Evolutionary conservation across 1,140 invertebrate genomes (phyloP).

Genomic region (Ptiloglossa arizonensis): DNA sequence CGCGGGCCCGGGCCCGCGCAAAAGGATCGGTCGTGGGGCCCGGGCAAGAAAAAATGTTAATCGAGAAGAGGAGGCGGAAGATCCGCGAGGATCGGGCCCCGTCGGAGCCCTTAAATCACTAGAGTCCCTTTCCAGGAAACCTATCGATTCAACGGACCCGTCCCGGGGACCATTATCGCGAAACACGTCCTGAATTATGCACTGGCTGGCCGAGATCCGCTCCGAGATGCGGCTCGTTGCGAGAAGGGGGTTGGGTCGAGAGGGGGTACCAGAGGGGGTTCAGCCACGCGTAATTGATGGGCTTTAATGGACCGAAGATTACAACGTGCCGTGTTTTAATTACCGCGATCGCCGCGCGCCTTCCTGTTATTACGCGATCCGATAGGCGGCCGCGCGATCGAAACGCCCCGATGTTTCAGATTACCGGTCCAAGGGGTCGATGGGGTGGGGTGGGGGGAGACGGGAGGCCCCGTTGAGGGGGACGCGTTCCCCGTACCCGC

Average conservation of each 20-base stretch:
- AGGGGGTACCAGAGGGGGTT: too few relatives aligned
- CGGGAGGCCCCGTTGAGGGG: too few relatives aligned
- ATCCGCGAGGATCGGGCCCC: neutral
- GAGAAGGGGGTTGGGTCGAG: too few relatives aligned
- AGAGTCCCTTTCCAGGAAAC: constrained; percentile 53
- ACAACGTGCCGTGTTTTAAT: constrained; percentile 66
- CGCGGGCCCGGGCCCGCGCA: neutral
- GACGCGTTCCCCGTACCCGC: neutral
- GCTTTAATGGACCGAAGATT: constrained; percentile 70
- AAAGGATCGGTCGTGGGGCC: constrained; percentile 2
- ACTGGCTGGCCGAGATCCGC: constrained; percentile 5
- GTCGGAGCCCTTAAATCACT: constrained; percentile 58
- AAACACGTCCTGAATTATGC: constrained; percentile 63
- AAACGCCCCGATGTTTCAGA: constrained; percentile 49
- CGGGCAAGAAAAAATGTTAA: constrained; percentile 45
- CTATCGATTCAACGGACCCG: constrained; percentile 49
- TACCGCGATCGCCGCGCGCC: constrained; percentile 53
- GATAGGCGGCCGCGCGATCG: constrained; percentile 42
- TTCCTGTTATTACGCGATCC: constrained; percentile 60
- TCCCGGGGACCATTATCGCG: constrained; percentile 54
- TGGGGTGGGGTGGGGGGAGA: too few relatives aligned
- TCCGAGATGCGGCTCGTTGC: constrained; percentile 34
- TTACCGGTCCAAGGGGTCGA: constrained; percentile 24
- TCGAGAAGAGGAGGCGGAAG: constrained; percentile 20
- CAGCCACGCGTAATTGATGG: constrained; percentile 66